Percentiles rank a stretch among this genome's conserved stretches.
Conservation (phyloP, 2,797 vertebrate genomes). For the Neoniphon sammara region DNA sequence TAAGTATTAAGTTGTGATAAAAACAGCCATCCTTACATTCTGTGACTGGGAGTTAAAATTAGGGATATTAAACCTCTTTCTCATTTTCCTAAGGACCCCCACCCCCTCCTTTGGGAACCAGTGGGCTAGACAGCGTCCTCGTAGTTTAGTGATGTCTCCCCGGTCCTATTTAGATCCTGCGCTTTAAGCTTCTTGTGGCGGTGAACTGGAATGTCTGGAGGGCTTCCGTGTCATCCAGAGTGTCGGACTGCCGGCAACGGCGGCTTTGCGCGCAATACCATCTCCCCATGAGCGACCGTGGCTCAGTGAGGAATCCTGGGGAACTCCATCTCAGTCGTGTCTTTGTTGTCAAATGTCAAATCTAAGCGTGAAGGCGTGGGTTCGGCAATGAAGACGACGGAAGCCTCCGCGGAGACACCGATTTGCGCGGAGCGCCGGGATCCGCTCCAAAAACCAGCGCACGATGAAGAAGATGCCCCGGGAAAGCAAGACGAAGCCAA, state of each 20-base stretch:
- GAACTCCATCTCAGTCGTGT: constrained; percentile 53
- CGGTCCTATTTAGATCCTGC: constrained; percentile 63
- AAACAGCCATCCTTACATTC: too few relatives aligned
- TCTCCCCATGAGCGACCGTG: constrained; percentile 29
- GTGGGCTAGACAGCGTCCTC: constrained; percentile 50
- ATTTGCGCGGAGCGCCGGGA: constrained; percentile 36
- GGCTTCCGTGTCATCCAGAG: constrained; percentile 54
- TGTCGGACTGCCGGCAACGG: constrained; percentile 35
- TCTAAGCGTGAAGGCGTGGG: constrained; percentile 15
- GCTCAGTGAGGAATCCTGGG: constrained; percentile 51
- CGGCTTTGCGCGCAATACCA: constrained; percentile 29
- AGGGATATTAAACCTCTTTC: too few relatives aligned
- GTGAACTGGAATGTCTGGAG: constrained; percentile 68
- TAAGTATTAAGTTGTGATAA: too few relatives aligned
- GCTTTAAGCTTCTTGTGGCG: constrained; percentile 47
- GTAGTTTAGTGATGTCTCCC: constrained; percentile 53
- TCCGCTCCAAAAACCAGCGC: constrained; percentile 35
- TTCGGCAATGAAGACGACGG: constrained; percentile 58
- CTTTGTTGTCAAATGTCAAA: constrained; percentile 27
- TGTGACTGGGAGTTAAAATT: too few relatives aligned
- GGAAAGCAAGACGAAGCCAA: constrained; percentile 60
- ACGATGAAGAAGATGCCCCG: constrained; percentile 21
- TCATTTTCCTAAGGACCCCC: not conserved
- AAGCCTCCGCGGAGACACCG: constrained; percentile 49
- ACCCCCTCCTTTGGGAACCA: constrained; percentile 35